phyloP scores from a whole-genome alignment of 1,140 invertebrate genomes.

The Zophobas atratus region DNA sequence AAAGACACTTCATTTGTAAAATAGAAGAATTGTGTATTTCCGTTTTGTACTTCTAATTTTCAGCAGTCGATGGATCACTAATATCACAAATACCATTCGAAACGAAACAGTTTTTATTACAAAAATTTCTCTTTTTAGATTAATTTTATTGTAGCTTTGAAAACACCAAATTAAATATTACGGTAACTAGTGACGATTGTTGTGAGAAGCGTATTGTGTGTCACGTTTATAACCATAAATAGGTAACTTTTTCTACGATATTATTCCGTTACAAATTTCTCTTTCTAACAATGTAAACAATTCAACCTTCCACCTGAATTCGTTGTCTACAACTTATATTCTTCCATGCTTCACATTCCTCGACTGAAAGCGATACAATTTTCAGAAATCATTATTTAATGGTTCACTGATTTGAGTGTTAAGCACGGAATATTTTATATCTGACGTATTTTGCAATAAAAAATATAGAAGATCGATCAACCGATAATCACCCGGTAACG shows the following conservation, averaged over 20 bases:
- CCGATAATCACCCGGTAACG: not conserved
- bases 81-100: no score
- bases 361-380: slow-evolving; percentile 4
- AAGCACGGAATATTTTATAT: not conserved
- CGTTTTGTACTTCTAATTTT: no score
- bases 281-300: slow-evolving; percentile 10
- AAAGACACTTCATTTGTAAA: no score
- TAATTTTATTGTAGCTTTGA: no score
- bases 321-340: slow-evolving; percentile 16
- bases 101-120: no score
- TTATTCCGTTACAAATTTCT: slow-evolving; percentile 7
- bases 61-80: no score
- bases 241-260: not conserved
- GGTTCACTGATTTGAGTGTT: slow-evolving; percentile 15
- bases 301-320: not conserved
- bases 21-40: no score
- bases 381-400: slow-evolving; percentile 9
- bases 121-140: no score
- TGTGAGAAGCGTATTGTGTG: no score
- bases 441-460: slow-evolving; percentile 3
- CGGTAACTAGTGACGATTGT: not conserved
- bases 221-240: no score
- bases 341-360: slow-evolving; percentile 8
- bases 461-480: not conserved
- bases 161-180: not conserved